phyloP scores from a whole-genome alignment of 2,797 vertebrate species.

The Peromyscus aztecus region DNA sequence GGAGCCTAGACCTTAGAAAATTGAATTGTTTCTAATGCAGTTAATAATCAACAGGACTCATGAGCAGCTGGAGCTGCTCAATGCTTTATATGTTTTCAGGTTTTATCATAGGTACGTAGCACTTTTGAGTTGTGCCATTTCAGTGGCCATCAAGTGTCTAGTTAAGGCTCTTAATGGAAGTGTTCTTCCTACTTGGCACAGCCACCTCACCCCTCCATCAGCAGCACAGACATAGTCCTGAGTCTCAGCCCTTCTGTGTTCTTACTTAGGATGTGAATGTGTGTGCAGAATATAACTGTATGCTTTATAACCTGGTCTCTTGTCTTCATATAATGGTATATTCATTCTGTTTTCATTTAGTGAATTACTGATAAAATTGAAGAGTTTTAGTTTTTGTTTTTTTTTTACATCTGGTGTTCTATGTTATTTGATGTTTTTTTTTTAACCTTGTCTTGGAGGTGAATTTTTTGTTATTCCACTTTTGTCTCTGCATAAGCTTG shows the following conservation, averaged over 20 bases:
- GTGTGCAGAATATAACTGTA: background rate
- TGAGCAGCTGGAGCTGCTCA: background rate
- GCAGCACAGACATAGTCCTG: background rate
- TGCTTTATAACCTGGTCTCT: background rate
- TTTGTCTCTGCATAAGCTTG: background rate
- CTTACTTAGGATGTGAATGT: background rate
- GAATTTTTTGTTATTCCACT: background rate
- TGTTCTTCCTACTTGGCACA: background rate
- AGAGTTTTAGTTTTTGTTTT: background rate
- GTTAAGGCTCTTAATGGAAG: background rate
- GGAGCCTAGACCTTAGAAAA: background rate
- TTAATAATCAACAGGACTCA: background rate
- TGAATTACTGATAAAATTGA: background rate
- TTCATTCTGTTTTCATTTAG: background rate
- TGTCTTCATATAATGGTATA: background rate
- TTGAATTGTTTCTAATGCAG: slow-evolving; percentile 18
- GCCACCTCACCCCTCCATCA: background rate
- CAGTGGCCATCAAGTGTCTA: background rate
- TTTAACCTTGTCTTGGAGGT: background rate
- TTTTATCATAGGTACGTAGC: background rate
- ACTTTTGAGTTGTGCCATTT: background rate
- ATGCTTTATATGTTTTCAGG: background rate
- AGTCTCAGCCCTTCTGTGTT: background rate
- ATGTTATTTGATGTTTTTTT: background rate
- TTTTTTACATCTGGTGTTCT: background rate